Percentiles rank a stretch among this genome's conserved stretches.
phyloP scores from a whole-genome alignment of 2,113 vertebrate genomes.

The Muntiacus muntjak region DNA sequence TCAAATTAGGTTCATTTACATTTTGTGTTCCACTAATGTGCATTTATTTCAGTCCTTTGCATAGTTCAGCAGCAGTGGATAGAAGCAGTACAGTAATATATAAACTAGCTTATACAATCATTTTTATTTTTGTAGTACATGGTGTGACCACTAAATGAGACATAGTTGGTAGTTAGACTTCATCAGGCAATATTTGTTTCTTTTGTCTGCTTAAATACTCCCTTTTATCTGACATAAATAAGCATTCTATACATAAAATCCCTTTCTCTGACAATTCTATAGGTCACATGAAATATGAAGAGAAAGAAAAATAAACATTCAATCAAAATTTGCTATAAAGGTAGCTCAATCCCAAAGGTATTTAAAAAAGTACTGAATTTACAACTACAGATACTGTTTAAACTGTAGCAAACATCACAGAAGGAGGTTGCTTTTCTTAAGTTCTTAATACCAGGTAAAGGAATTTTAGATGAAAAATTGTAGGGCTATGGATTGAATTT shows the following conservation, averaged over 20 bases:
- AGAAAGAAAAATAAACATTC: neutral
- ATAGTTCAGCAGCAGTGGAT: neutral
- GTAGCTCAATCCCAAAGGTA: neutral
- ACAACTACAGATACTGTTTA: constrained; percentile 19
- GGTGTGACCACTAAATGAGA: constrained; percentile 32
- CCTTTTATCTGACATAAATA: constrained; percentile 5
- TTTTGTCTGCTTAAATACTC: neutral
- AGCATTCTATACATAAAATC: neutral
- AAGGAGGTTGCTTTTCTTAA: neutral
- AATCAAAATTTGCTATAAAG: neutral
- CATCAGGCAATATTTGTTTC: neutral
- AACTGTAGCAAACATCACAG: neutral
- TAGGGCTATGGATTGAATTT: neutral
- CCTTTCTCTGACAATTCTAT: constrained; percentile 3
- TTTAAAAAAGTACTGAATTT: neutral
- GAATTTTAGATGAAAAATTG: constrained; percentile 47
- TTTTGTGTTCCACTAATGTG: neutral
- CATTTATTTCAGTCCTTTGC: neutral
- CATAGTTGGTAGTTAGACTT: neutral
- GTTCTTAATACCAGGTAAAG: constrained; percentile 17
- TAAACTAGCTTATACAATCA: neutral
- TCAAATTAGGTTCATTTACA: constrained; percentile 2
- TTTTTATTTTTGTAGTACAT: constrained; percentile 49
- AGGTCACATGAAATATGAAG: neutral
- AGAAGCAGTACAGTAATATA: neutral